Base-by-base conservation (phyloP, 2,113 vertebrate species). In the Todiramphus saurophagus region DNA sequence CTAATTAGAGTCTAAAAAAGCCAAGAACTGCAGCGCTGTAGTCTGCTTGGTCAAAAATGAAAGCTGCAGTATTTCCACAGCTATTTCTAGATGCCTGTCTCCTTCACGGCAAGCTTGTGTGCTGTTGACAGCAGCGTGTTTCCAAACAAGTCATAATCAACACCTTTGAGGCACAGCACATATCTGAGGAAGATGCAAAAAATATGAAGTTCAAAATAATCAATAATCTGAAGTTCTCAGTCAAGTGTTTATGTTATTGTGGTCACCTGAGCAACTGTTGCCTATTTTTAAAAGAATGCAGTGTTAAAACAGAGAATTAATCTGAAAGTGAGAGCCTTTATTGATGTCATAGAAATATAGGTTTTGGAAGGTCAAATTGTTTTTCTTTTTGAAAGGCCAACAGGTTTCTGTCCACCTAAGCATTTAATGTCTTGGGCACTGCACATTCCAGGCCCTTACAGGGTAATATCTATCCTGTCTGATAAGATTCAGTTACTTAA, bases 141-240 rank as follows among this genome's bases (percentile, higher is more conserved):
- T 77, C 80, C 58, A 90, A 92, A 79, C 24, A 86, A 86, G 25
- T 74, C 3, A 35, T 89, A 96, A 67, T 14, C 12, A 95, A 91
- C 24, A 44, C 4, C 5, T 89, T 68, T 85, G 63, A 58, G 39
- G 30, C 37, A 48, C 13, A 74, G 35, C 17, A 59, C 82, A 8
- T 35, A 18, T 35, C 39, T 62, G 33, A 77, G 78, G 39, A 53
- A 80, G 55, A 18, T 75, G 25, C 37, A 39, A 50, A 50, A 72
- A 89, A 93, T 89, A 66, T 8, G 20, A 94, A 78, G 35, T 64
- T 80, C 27, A 87, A 89, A 95, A 66, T 67, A 81, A 96, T 83
- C 50, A 87, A 44, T 72, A 93, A 63, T 73, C 69, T 30, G 31
- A 96, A 87, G 25, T 17, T 83, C 19, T 50, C 50, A 8, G 1